Conservation (phyloP, 2,888 invertebrate species). For the Polymixis lichenea region DNA sequence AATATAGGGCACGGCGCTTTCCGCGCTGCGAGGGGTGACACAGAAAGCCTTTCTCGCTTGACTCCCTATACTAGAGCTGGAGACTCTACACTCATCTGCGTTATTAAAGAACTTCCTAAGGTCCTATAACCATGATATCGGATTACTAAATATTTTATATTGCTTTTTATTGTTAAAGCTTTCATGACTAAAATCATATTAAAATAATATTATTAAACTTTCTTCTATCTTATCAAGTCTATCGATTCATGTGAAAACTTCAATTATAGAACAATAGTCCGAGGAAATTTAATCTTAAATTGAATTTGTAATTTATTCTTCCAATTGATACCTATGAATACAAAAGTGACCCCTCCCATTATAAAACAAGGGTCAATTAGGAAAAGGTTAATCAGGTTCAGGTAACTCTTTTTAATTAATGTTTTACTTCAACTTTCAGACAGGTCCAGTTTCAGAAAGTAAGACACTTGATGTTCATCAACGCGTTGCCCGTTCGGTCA, state of each 20-base stretch:
- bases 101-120: conserved; percentile 75
- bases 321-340: conserved; percentile 33
- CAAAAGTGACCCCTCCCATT: conserved; percentile 43
- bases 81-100: conserved; percentile 72
- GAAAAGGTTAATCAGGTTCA: conserved; percentile 32
- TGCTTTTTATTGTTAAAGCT: conserved; percentile 8
- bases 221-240: neutral
- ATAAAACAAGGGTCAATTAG: conserved; percentile 41
- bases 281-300: conserved; percentile 7
- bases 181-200: conserved; percentile 3
- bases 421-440: conserved; percentile 37
- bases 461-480: conserved; percentile 8
- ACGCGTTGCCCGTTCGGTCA: neutral
- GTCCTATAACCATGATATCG: conserved; percentile 49
- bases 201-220: neutral
- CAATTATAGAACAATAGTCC: conserved; percentile 9
- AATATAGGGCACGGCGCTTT: conserved; percentile 83
- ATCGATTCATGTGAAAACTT: neutral
- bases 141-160: conserved; percentile 25
- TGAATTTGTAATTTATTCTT: conserved; percentile 20
- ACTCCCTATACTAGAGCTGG: conserved; percentile 70
- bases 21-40: conserved; percentile 80
- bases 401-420: conserved; percentile 33
- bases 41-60: conserved; percentile 84
- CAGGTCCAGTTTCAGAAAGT: neutral